These are phyloP conservation scores for Oreamnos americanus DNA, from an alignment of 2,113 vertebrate species.

Conservation along the genomic window DNA sequence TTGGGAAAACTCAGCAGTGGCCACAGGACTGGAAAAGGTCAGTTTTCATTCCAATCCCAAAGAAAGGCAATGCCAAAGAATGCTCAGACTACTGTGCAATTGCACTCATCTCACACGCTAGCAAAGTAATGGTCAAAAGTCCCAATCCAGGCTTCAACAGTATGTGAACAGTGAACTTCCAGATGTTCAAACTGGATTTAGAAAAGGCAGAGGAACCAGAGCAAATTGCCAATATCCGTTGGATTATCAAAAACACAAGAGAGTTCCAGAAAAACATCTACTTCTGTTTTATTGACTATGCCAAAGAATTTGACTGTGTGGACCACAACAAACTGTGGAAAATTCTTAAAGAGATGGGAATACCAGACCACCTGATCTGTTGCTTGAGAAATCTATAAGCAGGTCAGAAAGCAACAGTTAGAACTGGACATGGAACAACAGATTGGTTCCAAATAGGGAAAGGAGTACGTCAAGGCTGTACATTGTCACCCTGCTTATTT, in stretches of 20 bases:
- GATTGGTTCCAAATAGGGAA: neutral
- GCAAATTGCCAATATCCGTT: neutral
- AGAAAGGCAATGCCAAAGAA: neutral
- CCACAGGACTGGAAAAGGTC: neutral
- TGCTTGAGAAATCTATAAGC: neutral
- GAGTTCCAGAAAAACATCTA: neutral
- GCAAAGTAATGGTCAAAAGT: neutral
- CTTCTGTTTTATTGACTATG: neutral
- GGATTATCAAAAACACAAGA: neutral
- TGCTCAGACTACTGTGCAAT: neutral
- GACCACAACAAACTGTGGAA: neutral
- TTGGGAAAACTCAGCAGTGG: neutral
- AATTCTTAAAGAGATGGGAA: neutral
- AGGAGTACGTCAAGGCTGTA: neutral
- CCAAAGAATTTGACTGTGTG: neutral
- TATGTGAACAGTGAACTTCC: neutral
- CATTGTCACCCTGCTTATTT: neutral
- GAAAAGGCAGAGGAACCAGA: neutral
- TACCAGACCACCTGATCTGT: neutral
- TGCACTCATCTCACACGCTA: neutral
- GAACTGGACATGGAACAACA: neutral
- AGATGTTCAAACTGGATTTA: neutral
- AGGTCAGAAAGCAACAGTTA: neutral
- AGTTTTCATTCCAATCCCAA: neutral
- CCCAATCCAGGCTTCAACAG: neutral